These are phyloP conservation scores for Eupsittula cactorum DNA, from an alignment of 2,113 vertebrate species.

Conservation along the genomic window DNA sequence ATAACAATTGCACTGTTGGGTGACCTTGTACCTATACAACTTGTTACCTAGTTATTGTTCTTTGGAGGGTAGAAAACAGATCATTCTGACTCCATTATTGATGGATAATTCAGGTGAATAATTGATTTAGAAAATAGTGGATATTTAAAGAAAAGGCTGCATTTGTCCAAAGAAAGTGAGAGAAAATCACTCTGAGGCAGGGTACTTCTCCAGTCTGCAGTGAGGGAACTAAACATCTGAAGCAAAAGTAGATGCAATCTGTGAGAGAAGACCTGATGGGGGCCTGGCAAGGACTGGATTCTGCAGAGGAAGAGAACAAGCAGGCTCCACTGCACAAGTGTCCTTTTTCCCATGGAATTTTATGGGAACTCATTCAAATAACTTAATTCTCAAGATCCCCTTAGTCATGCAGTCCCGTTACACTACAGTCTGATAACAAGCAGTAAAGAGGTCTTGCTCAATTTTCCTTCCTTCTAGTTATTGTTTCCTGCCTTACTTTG, in stretches of 20 bases:
- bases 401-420: not conserved
- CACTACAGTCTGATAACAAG: not conserved
- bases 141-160: not conserved
- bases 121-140: not conserved
- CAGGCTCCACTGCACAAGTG: not conserved
- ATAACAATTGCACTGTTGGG: not conserved
- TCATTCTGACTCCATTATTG: not conserved
- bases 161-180: not conserved
- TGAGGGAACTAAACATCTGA: not conserved
- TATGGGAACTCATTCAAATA: slow-evolving; percentile 12
- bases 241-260: not conserved
- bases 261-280: not conserved
- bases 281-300: not conserved
- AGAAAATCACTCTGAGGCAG: not conserved
- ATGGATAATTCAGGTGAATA: not conserved
- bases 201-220: not conserved
- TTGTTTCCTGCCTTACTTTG: slow-evolving; percentile 47
- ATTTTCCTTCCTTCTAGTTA: slow-evolving; percentile 53
- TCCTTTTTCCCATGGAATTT: not conserved
- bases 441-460: slow-evolving; percentile 20
- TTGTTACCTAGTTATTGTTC: not conserved
- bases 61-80: not conserved
- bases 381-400: slow-evolving; percentile 13
- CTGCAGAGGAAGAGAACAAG: not conserved
- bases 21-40: not conserved